These are phyloP conservation scores for Garrulus glandarius DNA, from an alignment of 2,797 vertebrate genomes.

Conservation along the genomic window DNA sequence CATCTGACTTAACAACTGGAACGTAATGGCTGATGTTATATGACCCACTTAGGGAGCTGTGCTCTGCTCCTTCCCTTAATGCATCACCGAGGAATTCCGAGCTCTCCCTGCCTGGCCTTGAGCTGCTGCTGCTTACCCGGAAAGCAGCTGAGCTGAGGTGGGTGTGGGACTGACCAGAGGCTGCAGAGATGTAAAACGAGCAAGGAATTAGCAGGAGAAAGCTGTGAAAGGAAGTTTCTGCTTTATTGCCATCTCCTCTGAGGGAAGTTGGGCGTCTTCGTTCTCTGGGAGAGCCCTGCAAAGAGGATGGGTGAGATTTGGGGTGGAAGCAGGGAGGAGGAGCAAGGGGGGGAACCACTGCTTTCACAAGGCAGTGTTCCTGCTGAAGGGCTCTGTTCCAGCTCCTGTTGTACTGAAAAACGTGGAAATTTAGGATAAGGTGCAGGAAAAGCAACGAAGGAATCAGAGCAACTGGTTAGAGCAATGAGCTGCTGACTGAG, in stretches of 20 bases:
- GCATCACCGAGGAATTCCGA: background rate
- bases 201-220: background rate
- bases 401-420: background rate
- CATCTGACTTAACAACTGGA: conserved; percentile 34
- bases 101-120: background rate
- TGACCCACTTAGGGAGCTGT: conserved; percentile 13
- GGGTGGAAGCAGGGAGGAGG: background rate
- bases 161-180: background rate
- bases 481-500: background rate
- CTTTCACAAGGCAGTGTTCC: background rate
- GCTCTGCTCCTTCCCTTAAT: background rate
- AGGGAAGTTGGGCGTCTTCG: accelerated
- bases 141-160: background rate
- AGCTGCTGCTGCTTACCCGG: background rate
- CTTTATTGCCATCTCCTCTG: background rate
- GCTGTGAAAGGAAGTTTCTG: background rate
- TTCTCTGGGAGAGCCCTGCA: background rate
- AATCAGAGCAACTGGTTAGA: background rate
- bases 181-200: background rate
- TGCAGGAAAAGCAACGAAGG: background rate
- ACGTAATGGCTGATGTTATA: conserved; percentile 17
- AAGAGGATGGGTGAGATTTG: background rate
- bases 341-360: background rate
- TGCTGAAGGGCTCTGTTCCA: background rate
- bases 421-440: background rate